Evolutionary conservation across 2,797 vertebrate genomes (phyloP), one percentile per base, ranked within the genome.

Genomic region (Bovichtus variegatus): DNA sequence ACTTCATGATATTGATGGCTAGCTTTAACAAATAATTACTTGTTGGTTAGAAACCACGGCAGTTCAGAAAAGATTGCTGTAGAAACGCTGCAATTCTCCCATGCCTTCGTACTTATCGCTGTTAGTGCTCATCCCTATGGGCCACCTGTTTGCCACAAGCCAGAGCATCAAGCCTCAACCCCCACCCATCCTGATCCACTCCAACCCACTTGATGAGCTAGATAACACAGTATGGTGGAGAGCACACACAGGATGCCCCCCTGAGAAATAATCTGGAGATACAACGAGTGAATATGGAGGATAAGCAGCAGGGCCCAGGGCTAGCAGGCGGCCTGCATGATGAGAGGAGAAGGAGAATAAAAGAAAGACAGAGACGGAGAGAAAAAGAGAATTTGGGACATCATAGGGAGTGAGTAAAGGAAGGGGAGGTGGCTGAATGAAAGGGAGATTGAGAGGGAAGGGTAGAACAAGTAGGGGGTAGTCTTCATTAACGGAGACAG

Each of bases 251-350:
- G 73, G 74, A 81, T 66, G 21, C 65, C 80, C 89, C 89, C 86
- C 75, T 70, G 92, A 92, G 87, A 92, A 94, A 92, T 92, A 89
- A 93, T 86, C 84, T 88, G 63, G 76, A 91, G 83, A 89, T 82
- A 86, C 75, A 70, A 67, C 57, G 41, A 82, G 51, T 6, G 62
- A 81, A 87, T 83, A 58, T 38, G 19, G 64, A 50, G 78, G 75
- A 87, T 82, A 90, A 90, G 83, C 83, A 83, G 83, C 83, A 34
- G 63, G 77, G 62, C 80, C 76, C 70, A 71, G 71, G 81, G 87
- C 89, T 85, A 84, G 85, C 84, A 81, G 75, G 80, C 53, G 69
- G 85, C 82, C 89, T 79, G 80, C 76, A 84, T 84, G 90, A 87
- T 84, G 91, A 83, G 76, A 85, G 29, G 82, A 61, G 62, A 72